Percentiles rank a stretch among this genome's conserved stretches.
These are phyloP conservation scores for Leptodactylus fuscus DNA, from an alignment of 2,113 vertebrate genomes.

Conservation along the genomic window DNA sequence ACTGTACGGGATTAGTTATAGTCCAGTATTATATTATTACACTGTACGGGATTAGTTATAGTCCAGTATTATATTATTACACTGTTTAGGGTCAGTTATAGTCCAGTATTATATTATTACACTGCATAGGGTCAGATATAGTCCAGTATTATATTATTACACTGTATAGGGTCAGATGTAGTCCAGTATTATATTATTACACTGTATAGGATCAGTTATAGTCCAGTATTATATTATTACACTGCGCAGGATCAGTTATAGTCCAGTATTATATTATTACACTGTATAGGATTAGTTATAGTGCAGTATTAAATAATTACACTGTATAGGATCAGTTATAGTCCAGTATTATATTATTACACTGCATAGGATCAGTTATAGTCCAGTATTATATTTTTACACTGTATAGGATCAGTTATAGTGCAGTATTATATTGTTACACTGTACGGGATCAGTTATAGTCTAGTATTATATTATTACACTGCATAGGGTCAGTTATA, in stretches of 20 bases:
- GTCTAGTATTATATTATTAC: too few relatives aligned
- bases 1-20: not conserved
- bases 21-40: not conserved
- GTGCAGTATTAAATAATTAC: too few relatives aligned
- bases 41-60: not conserved
- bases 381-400: not conserved
- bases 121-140: not conserved
- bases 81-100: not conserved
- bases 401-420: not conserved
- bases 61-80: too few relatives aligned
- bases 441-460: not conserved
- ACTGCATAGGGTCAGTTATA: not conserved
- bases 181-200: not conserved
- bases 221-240: too few relatives aligned
- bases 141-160: not conserved
- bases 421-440: not conserved
- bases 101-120: not conserved
- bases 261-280: too few relatives aligned
- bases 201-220: too few relatives aligned
- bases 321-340: too few relatives aligned
- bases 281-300: too few relatives aligned
- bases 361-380: too few relatives aligned
- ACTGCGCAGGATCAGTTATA: too few relatives aligned
- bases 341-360: too few relatives aligned
- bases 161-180: too few relatives aligned